Evolutionary conservation across 2,888 invertebrate species (phyloP).

Genomic region (Machimus rusticus): DNA sequence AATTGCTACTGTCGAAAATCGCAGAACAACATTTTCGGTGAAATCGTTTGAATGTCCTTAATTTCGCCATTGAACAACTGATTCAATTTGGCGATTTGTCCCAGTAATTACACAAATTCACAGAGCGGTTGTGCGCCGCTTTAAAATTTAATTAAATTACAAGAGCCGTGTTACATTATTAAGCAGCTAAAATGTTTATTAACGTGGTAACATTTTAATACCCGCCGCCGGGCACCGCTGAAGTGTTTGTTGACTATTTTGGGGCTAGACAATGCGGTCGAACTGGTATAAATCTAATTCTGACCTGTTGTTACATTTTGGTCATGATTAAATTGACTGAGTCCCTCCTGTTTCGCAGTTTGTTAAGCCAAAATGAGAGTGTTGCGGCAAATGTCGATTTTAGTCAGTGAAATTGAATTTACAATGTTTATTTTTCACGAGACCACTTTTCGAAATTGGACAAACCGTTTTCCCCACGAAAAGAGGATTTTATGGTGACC

Average conservation of each 20-base stretch:
- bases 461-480: not conserved
- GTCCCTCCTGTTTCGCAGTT: not conserved
- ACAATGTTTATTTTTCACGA: conserved; percentile 25
- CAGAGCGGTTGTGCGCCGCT: not conserved
- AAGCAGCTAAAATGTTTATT: not conserved
- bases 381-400: conserved; percentile 23
- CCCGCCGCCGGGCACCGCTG: not conserved
- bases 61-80: conserved; percentile 15
- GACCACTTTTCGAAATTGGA: conserved; percentile 25
- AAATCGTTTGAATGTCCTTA: not conserved
- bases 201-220: conserved; percentile 21
- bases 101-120: not conserved
- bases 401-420: conserved; percentile 22
- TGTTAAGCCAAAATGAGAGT: conserved; percentile 9
- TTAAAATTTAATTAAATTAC: conserved; percentile 26
- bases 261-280: conserved; percentile 18
- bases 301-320: conserved; percentile 14
- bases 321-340: conserved; percentile 27
- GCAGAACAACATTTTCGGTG: not conserved
- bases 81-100: not conserved
- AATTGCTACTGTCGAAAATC: not conserved
- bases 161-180: not conserved
- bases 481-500: not conserved
- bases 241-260: not conserved
- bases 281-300: conserved; percentile 31